Percentiles rank a stretch among this genome's conserved stretches.
These are phyloP conservation scores for Hemibagrus guttatus DNA, from an alignment of 2,797 vertebrate species.

Conservation along the genomic window DNA sequence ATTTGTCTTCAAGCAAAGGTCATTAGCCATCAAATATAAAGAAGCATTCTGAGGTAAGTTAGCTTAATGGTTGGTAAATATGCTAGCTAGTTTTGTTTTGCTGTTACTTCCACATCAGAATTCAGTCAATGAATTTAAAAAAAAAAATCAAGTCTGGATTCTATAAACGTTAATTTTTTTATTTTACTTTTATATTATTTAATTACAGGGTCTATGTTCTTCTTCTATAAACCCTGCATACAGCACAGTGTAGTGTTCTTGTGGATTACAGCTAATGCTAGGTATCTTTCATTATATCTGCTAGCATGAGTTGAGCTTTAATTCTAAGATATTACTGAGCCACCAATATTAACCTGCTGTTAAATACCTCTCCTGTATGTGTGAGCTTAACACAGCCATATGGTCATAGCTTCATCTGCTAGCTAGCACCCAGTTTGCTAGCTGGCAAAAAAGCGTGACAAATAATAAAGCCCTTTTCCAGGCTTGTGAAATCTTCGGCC, in stretches of 20 bases:
- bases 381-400: constrained; percentile 1
- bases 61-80: neutral
- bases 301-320: neutral
- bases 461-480: neutral
- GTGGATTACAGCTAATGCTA: neutral
- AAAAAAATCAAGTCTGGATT: neutral
- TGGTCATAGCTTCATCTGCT: constrained; percentile 9
- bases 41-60: neutral
- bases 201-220: neutral
- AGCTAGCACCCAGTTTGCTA: neutral
- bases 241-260: neutral
- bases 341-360: neutral
- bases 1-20: neutral
- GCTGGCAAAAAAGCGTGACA: neutral
- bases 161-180: neutral
- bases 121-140: neutral
- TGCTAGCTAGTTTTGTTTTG: neutral
- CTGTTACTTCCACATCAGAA: too few relatives aligned
- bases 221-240: neutral
- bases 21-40: neutral
- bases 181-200: neutral
- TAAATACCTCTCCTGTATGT: neutral
- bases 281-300: neutral
- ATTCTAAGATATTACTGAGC: neutral
- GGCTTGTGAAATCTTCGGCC: neutral